Base-by-base conservation (phyloP, 2,888 invertebrate genomes). In the Microchrysa polita region DNA sequence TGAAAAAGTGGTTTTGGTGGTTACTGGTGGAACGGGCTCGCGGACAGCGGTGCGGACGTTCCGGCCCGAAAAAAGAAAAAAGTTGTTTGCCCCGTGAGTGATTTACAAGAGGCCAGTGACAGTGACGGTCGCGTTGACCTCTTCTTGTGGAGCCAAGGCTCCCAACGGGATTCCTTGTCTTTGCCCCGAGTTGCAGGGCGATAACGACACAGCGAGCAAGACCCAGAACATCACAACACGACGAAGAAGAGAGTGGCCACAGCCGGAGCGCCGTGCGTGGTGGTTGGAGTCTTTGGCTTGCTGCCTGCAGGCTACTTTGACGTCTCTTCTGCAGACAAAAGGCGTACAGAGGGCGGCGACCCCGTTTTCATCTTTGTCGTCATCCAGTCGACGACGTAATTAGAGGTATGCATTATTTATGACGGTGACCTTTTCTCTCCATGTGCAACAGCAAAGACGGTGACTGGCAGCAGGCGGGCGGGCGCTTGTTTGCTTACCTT, bases 321-420 rank as follows among this genome's bases (percentile, higher is more conserved):
- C 65, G 44, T 65, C 23, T 40, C 20, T 10, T n/a, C 18, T 18
- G 14, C 44, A 65, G 44, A 48, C 65, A 65, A 48, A n/a, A 65
- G 65, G 20, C 65, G 44, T n/a, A n/a, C 48, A 65, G 65, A 65
- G 65, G 65, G 65, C 48, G 65, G 65, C 65, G 65, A 65, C 65
- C 65, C 65, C 65, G 23, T 48, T 48, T 65, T 65, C 48, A 20
- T 48, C 48, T 44, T 65, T 48, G 42, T 44, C 65, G 42, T 34
- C 23, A 65, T 48, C 65, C 44, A n/a, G n/a, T 34, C 48, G n/a
- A n/a, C n/a, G n/a, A 48, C n/a, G 65, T 65, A 65, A 65, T 65
- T 65, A 65, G n/a, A n/a, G 65, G 22, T 65, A 22, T 65, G 65
- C 44, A 65, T 65, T 65, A 65, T 65, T 65, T 44, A 65, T 65